Evolutionary conservation across 2,888 invertebrate genomes (phyloP).

Genomic region (Odontocolon sp.): DNA sequence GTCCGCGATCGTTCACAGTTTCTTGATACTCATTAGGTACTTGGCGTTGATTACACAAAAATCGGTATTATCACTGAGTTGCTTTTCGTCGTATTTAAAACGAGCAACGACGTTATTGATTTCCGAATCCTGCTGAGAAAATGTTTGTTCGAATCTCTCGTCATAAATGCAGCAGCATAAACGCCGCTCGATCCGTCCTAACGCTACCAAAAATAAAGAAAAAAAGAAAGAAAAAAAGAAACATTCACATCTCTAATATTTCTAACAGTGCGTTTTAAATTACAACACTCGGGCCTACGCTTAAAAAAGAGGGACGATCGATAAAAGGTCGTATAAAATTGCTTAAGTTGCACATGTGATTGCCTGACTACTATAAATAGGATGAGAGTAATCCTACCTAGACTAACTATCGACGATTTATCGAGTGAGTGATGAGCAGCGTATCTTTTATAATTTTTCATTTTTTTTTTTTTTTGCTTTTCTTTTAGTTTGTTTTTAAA

Average conservation of each 20-base stretch:
- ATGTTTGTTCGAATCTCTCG: constrained; percentile 22
- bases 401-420: constrained; percentile 60
- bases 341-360: constrained; percentile 75
- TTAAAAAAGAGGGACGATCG: constrained; percentile 69
- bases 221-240: constrained; percentile 20
- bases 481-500: constrained; percentile 38
- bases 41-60: constrained; percentile 67
- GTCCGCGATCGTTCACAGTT: constrained; percentile 59
- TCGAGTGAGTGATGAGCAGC: constrained; percentile 70
- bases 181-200: constrained; percentile 3
- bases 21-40: constrained; percentile 61
- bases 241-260: constrained; percentile 40
- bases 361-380: constrained; percentile 73
- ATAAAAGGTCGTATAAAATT: constrained; percentile 78
- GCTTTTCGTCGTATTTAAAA: constrained; percentile 34
- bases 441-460: constrained; percentile 51
- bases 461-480: constrained; percentile 52
- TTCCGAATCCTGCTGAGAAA: constrained; percentile 17
- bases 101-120: background rate
- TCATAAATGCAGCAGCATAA: constrained; percentile 42
- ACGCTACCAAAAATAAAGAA: constrained; percentile 1
- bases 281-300: constrained; percentile 29
- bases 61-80: constrained; percentile 54
- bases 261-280: constrained; percentile 13
- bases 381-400: constrained; percentile 69